Conservation (phyloP, 2,888 invertebrate species). For the Eristalis arbustorum region DNA sequence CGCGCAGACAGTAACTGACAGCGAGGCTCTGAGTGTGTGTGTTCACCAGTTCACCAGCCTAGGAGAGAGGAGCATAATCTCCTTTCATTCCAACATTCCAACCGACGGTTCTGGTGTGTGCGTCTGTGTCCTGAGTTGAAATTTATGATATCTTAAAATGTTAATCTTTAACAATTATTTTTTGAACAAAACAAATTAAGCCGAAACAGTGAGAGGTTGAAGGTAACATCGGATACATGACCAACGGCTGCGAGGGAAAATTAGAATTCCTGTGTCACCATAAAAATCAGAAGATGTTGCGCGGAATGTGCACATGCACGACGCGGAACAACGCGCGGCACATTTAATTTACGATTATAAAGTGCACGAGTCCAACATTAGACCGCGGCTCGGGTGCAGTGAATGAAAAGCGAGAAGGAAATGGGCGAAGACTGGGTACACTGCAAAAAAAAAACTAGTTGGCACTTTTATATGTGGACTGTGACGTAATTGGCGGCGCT, state of each 20-base stretch:
- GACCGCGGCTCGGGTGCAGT: slow-evolving; percentile 26
- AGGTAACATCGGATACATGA: background rate
- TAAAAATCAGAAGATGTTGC: background rate
- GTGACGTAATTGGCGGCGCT: slow-evolving; percentile 53
- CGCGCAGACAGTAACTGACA: slow-evolving; percentile 16
- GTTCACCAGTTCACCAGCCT: background rate
- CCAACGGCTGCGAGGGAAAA: slow-evolving; percentile 8
- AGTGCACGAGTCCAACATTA: slow-evolving; percentile 67
- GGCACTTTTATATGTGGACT: slow-evolving; percentile 6
- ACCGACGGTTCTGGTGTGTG: background rate
- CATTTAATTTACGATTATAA: slow-evolving; percentile 65
- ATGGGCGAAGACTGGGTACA: slow-evolving; percentile 9
- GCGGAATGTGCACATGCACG: background rate
- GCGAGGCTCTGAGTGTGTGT: background rate
- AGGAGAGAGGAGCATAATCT: slow-evolving; percentile 34
- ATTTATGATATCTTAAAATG: slow-evolving; percentile 70
- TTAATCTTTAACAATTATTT: slow-evolving; percentile 71
- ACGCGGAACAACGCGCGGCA: slow-evolving; percentile 38
- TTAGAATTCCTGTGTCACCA: slow-evolving; percentile 55
- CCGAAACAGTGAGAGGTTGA: slow-evolving; percentile 50
- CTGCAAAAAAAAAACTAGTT: slow-evolving; percentile 45
- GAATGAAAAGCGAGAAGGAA: slow-evolving; percentile 55
- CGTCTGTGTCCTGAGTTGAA: slow-evolving; percentile 19
- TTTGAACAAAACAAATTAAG: slow-evolving; percentile 71
- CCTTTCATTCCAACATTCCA: background rate